Evolutionary conservation across 2,888 invertebrate species (phyloP), one percentile per base, ranked within the genome.

Genomic region (Lobophora halterata): DNA sequence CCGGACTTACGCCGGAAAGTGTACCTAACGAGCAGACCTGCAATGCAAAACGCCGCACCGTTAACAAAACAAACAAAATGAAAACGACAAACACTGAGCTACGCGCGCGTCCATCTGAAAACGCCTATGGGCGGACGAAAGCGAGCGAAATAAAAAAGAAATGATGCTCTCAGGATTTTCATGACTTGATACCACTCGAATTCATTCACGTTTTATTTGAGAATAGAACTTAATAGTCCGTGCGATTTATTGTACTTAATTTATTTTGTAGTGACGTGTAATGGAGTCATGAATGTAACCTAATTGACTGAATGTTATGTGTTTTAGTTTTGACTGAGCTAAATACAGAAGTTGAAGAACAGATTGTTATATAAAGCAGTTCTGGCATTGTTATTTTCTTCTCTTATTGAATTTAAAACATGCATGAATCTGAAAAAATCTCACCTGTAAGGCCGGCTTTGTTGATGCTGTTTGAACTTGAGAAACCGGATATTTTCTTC

Each of bases 401-500:
- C 26, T 45, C 12, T 26, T 23, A 27, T 39, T 39, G 47, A 41
- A 24, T 6, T 26, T 19, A 23, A 12, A 17, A 27, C 44, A 19
- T 34, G 28, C 33, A 39, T 7, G 25, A 24, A 33, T 14, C 5
- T 21, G 12, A 29, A n/a, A 19, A 26, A 28, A 49, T 88, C 91
- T 91, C 78, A 93, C 93, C 93, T 71, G 90, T 87, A 33, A 88
- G 65, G 42, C 90, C 90, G 23, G 90, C 89, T 71, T 93, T 93
- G 67, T 92, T 91, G 64, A 91, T 90, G 65, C 91, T 92, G 58
- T 90, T 91, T 32, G 91, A 91, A 62, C 92, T 92, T 36, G 92
- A 91, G 62, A 94, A 92, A 13, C 92, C 92, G 7, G 93, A 92
- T 54, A 94, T 82, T 71, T 93, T 94, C 66, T 92, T 92, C 93